Evolutionary conservation across 2,888 invertebrate genomes (phyloP), one percentile per base, ranked within the genome.

Genomic region (Atrina japonica): DNA sequence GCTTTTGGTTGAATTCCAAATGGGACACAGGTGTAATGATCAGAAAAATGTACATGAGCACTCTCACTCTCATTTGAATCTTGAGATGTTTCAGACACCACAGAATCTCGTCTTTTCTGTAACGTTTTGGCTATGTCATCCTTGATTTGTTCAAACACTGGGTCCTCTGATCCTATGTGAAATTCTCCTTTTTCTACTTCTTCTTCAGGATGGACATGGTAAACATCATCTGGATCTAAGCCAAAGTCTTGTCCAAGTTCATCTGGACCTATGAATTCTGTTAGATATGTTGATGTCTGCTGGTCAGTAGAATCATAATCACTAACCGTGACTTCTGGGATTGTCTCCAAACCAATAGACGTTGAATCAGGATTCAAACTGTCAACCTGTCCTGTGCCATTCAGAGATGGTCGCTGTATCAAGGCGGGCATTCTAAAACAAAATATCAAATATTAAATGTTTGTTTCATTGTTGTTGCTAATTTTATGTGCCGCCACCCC

Each of bases 1-100:
- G 82, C 84, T 65, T 75, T 82, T 0, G 82, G 85, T 50, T 88
- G 85, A 52, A 88, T 78, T 3, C 87, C 88, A 79, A 82, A 87
- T 0, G 86, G 83, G 35, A 87, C 53, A 1, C 76, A 80, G 6
- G 84, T 80, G 63, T 80, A 88, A 43, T 86, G 76, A 14, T 86
- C 84, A 6, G 86, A 83, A 14, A 81, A 80, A 56, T 80, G 81
- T 5, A 81, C 70, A 55, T 75, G 73, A 40, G 75, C 71, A 16
- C 73, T 79, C 6, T 70, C 67, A 53, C 77, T 75, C 9, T 59
- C 60, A 21, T 75, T 75, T 35, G 69, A 72, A 1, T 76, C 50
- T 16, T 69, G 68, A 25, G 76, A 70, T 1, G 79, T 64, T 6
- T 67, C 49, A 3, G 81, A 77, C 0, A 61, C 41, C 0, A 30